These are phyloP conservation scores for Clarias fuscus DNA, from an alignment of 2,797 vertebrate genomes.

Conservation along the genomic window DNA sequence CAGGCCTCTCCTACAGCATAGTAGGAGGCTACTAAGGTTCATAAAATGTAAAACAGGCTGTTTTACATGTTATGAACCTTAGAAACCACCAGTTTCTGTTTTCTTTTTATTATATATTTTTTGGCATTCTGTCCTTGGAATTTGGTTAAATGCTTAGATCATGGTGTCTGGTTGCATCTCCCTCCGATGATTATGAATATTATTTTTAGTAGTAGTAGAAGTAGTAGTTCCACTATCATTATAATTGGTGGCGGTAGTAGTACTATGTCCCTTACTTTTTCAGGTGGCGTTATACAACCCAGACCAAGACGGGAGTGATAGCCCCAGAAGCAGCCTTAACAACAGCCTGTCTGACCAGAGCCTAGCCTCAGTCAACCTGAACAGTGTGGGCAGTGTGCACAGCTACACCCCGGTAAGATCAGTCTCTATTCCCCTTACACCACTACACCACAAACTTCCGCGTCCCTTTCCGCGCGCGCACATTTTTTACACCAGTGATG, in stretches of 20 bases:
- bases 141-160: neutral
- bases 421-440: neutral
- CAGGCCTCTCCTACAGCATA: neutral
- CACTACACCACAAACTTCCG: neutral
- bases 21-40: no score
- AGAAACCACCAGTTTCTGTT: constrained; percentile 41
- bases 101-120: neutral
- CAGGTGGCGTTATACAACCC: constrained; percentile 92
- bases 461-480: neutral
- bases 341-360: constrained; percentile 96
- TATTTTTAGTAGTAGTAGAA: neutral
- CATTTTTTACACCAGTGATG: neutral
- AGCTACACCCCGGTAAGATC: constrained; percentile 86
- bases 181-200: neutral
- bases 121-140: constrained; percentile 3
- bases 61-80: constrained; percentile 32
- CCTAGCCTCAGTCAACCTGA: constrained; percentile 91
- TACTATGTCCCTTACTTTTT: constrained; percentile 45
- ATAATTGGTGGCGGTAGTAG: neutral
- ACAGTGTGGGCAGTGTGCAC: constrained; percentile 90
- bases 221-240: neutral
- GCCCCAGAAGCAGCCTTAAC: constrained; percentile 95
- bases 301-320: constrained; percentile 92
- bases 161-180: constrained; percentile 15
- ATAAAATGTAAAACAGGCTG: no score